These are phyloP conservation scores for Sebastes flavidus DNA, from an alignment of 2,797 vertebrate genomes.

Conservation along the genomic window DNA sequence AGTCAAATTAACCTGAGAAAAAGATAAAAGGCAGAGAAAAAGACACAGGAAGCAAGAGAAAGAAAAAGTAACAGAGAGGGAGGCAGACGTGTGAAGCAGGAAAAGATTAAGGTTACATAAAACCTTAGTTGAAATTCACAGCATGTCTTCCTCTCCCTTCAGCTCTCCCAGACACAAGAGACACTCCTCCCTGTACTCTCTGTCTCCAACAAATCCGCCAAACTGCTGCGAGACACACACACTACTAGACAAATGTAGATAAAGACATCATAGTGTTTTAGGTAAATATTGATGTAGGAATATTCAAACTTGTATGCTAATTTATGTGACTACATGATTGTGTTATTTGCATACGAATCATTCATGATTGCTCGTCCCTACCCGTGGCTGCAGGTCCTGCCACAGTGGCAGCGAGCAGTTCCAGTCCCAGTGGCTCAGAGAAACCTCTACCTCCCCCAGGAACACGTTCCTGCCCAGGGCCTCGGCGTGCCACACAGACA, in stretches of 20 bases:
- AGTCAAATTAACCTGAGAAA: slow-evolving; percentile 80
- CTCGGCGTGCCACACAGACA: slow-evolving; percentile 95
- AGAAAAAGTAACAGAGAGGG: background rate
- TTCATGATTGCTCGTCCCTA: slow-evolving; percentile 60
- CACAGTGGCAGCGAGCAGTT: slow-evolving; percentile 82
- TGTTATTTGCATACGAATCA: background rate
- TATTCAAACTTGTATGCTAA: background rate
- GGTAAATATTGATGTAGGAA: background rate
- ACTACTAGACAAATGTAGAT: slow-evolving; percentile 22
- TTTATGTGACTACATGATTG: background rate
- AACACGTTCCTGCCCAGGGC: slow-evolving; percentile 91
- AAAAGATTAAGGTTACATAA: slow-evolving; percentile 68
- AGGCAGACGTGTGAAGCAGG: slow-evolving; percentile 26
- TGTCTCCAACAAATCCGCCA: slow-evolving; percentile 36
- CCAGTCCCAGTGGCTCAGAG: slow-evolving; percentile 90
- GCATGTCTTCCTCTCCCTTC: slow-evolving; percentile 62
- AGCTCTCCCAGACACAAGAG: slow-evolving; percentile 57
- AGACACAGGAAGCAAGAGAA: background rate
- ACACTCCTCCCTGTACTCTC: slow-evolving; percentile 34
- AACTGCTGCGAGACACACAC: slow-evolving; percentile 26
- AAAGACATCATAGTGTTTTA: background rate
- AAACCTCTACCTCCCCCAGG: slow-evolving; percentile 92
- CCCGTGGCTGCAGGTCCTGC: slow-evolving; percentile 90
- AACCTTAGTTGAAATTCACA: slow-evolving; percentile 76
- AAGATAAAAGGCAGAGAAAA: slow-evolving; percentile 10